Base-by-base conservation (phyloP, 2,888 invertebrate species). In the Diarsia rubi region DNA sequence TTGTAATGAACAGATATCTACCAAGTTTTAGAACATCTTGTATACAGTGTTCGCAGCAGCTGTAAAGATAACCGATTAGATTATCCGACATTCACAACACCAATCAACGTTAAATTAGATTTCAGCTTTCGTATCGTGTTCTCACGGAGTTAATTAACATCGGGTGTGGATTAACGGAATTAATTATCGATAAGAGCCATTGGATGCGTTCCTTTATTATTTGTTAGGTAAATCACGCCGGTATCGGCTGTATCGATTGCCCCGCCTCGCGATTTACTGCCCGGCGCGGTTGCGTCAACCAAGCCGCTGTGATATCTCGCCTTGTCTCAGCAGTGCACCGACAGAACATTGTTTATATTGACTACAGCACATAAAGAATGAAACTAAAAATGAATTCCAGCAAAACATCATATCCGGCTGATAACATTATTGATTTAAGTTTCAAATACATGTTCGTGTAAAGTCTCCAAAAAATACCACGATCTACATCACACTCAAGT, bases 201-300 rank as follows among this genome's bases (percentile, higher is more conserved):
- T 92, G 90, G 89, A 93, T 89, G 90, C 85, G 85, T 90, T 85
- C 88, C 88, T 92, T 92, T 91, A 91, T 92, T 92, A 93, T 94
- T 94, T 92, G 92, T 93, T 94, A 91, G 94, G 95, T 95, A 95
- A 94, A 94, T 95, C 95, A 94, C 93, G 81, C 75, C 14, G 83
- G 87, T 92, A 91, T 92, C 90, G 86, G 82, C 78, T 80, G 88
- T 89, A 91, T 91, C 90, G 87, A 91, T 91, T 90, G 89, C 89
- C 86, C 91, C 93, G 93, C 93, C 92, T 87, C 86, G 82, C 90
- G 90, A 91, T 92, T 92, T 90, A 93, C 91, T 87, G 86, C 89
- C 87, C 88, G 89, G 91, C 66, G 78, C 75, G 75, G 77, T 84
- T 92, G 90, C 93, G 92, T 93, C 94, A 94, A 93, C 92, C 92